Conservation (phyloP, 1,140 invertebrate species). For the Trichonephila clavata region DNA sequence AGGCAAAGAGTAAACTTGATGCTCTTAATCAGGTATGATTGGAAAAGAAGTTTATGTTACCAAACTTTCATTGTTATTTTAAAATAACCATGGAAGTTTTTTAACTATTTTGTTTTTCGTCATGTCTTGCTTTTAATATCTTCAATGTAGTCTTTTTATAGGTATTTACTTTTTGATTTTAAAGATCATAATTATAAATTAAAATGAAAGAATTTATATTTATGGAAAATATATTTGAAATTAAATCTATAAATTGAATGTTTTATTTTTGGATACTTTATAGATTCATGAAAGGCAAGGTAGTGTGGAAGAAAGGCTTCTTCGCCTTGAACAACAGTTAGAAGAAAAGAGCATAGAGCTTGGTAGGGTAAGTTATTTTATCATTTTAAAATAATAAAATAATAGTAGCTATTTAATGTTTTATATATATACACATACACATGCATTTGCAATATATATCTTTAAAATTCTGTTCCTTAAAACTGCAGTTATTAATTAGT, state of each 20-base stretch:
- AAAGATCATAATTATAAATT: background rate
- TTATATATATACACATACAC: too few relatives aligned
- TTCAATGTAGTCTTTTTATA: background rate
- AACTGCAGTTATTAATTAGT: too few relatives aligned
- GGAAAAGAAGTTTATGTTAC: background rate
- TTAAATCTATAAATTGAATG: background rate
- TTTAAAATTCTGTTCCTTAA: too few relatives aligned
- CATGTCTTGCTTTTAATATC: background rate
- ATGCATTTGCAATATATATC: too few relatives aligned
- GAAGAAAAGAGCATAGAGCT: constrained; percentile 98
- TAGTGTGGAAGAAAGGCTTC: constrained; percentile 96
- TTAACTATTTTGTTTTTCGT: too few relatives aligned
- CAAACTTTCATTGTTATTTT: background rate
- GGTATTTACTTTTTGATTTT: too few relatives aligned
- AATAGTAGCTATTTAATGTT: background rate
- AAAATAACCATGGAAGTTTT: background rate
- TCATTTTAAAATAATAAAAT: background rate
- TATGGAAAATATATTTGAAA: too few relatives aligned
- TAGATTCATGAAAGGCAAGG: constrained; percentile 90
- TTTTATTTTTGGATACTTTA: background rate
- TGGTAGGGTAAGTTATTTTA: constrained; percentile 80
- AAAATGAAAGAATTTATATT: background rate
- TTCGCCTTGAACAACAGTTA: constrained; percentile 93
- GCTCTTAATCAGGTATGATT: constrained; percentile 92
- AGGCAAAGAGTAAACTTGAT: constrained; percentile 82